Conservation (phyloP, 2,888 invertebrate genomes). For the Andrena chrysosceles region DNA sequence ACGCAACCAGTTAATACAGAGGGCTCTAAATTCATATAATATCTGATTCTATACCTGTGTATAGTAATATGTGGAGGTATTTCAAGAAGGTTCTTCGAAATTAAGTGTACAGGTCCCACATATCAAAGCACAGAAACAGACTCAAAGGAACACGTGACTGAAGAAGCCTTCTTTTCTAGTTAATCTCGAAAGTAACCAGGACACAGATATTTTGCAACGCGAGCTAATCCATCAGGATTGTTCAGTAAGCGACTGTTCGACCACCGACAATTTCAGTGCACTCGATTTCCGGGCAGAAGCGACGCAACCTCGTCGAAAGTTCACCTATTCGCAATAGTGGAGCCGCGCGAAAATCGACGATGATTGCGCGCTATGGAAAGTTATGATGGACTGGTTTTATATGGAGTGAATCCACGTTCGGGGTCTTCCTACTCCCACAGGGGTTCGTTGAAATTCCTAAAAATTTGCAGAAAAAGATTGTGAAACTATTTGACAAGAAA, state of each 20-base stretch:
- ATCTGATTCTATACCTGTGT: too few species aligned
- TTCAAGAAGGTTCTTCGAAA: too few species aligned
- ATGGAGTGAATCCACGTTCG: not conserved
- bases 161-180: too few species aligned
- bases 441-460: not conserved
- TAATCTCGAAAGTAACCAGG: not conserved
- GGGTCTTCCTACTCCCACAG: not conserved
- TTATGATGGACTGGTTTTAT: not conserved
- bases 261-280: slow-evolving; percentile 50
- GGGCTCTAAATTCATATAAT: too few species aligned
- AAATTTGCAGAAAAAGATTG: not conserved
- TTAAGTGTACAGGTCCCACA: too few species aligned
- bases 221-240: not conserved
- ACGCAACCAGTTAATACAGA: too few species aligned
- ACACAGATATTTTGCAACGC: slow-evolving; percentile 1
- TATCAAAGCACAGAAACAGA: too few species aligned
- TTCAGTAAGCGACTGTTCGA: slow-evolving; percentile 52
- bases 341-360: slow-evolving; percentile 38
- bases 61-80: too few species aligned
- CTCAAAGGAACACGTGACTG: not conserved
- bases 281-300: slow-evolving; percentile 59
- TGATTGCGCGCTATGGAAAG: slow-evolving; percentile 23
- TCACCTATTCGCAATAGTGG: slow-evolving; percentile 19
- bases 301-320: slow-evolving; percentile 32
- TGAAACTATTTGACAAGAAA: not conserved